phyloP scores from a whole-genome alignment of 2,797 vertebrate species.

The Scleropages formosus region DNA sequence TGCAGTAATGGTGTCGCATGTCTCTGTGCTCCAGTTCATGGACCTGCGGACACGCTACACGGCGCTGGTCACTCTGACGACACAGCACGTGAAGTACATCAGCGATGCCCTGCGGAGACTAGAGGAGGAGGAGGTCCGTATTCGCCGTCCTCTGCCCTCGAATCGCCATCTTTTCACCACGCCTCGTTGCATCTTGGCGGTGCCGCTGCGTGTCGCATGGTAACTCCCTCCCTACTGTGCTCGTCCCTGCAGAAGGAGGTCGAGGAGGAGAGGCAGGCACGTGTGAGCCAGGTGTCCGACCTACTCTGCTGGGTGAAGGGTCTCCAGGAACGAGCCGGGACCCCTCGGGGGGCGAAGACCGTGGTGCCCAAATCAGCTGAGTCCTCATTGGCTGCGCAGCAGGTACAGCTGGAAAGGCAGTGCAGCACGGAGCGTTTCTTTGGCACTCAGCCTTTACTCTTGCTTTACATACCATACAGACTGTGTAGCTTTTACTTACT shows the following conservation, averaged over 20 bases:
- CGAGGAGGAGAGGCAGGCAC: conserved; percentile 93
- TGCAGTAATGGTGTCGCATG: background rate
- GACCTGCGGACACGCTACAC: conserved; percentile 94
- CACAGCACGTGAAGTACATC: conserved; percentile 97
- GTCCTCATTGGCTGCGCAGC: conserved; percentile 86
- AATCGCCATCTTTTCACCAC: background rate
- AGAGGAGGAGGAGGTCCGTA: conserved; percentile 89
- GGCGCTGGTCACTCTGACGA: conserved; percentile 91
- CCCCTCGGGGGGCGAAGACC: conserved; percentile 47
- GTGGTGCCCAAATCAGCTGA: conserved; percentile 70
- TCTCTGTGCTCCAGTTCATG: conserved; percentile 79
- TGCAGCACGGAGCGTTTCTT: too few species aligned
- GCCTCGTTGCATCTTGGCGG: background rate
- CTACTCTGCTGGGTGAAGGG: conserved; percentile 85
- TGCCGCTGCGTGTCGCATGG: background rate
- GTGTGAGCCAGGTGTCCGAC: conserved; percentile 86
- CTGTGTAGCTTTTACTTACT: background rate
- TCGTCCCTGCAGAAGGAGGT: conserved; percentile 81
- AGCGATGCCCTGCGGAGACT: conserved; percentile 88
- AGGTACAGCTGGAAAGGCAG: conserved; percentile 65
- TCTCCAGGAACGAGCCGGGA: conserved; percentile 67
- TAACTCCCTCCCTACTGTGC: background rate
- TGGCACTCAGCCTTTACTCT: too few species aligned
- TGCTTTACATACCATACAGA: background rate
- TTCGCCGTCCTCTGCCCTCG: conserved; percentile 15